These are phyloP conservation scores for Ia io DNA, from an alignment of 2,113 vertebrate genomes.

Conservation along the genomic window DNA sequence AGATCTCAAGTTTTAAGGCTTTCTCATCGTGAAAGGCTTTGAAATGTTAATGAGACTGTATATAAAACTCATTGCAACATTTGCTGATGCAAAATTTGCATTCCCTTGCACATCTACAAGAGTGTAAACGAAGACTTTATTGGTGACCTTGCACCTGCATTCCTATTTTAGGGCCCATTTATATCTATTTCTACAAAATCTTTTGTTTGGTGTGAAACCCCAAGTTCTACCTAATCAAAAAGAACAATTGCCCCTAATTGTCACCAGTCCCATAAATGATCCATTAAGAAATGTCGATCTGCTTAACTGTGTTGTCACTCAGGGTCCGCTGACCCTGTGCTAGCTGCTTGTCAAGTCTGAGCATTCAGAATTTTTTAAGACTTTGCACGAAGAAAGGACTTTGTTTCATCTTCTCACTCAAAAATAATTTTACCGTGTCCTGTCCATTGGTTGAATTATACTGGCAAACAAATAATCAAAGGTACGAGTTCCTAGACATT, in stretches of 20 bases:
- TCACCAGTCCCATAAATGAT: background rate
- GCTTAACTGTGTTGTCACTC: background rate
- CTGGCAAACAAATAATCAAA: constrained; percentile 1
- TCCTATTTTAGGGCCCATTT: constrained; percentile 61
- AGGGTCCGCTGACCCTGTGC: background rate
- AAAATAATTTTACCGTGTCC: background rate
- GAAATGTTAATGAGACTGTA: constrained; percentile 72
- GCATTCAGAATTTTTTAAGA: background rate
- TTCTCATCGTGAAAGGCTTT: constrained; percentile 62
- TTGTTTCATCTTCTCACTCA: constrained; percentile 25
- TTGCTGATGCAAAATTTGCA: constrained; percentile 63
- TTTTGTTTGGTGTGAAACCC: constrained; percentile 61
- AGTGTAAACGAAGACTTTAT: constrained; percentile 43
- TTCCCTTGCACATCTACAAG: constrained; percentile 56
- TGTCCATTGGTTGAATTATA: background rate
- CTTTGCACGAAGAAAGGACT: background rate
- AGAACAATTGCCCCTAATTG: constrained; percentile 60
- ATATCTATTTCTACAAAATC: constrained; percentile 49
- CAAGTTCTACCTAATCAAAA: constrained; percentile 61
- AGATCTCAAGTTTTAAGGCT: constrained; percentile 52
- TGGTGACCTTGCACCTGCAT: constrained; percentile 71
- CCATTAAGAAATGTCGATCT: background rate
- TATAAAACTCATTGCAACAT: constrained; percentile 43
- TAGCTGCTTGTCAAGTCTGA: background rate
- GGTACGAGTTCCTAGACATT: background rate